These are phyloP conservation scores for Caretta caretta DNA, from an alignment of 2,113 vertebrate genomes.

Conservation along the genomic window DNA sequence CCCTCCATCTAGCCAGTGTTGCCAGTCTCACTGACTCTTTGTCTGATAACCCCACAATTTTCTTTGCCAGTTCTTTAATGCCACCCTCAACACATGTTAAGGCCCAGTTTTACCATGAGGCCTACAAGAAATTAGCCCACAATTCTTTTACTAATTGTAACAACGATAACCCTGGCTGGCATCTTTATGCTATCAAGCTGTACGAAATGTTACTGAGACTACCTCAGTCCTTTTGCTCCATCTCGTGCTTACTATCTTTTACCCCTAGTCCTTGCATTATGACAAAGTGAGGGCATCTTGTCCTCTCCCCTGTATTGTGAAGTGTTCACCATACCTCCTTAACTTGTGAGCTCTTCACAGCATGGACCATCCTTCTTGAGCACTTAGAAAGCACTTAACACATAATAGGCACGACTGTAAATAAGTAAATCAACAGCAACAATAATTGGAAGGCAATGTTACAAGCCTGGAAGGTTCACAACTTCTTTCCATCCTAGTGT, in stretches of 20 bases:
- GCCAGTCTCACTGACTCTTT: background rate
- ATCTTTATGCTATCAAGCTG: background rate
- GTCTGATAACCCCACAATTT: background rate
- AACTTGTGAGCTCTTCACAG: background rate
- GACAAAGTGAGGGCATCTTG: background rate
- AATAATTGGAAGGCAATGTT: too few species aligned
- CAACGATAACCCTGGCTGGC: background rate
- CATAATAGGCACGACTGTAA: too few species aligned
- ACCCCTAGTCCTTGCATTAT: background rate
- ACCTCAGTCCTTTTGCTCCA: background rate
- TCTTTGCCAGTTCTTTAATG: background rate
- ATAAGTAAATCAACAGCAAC: too few species aligned
- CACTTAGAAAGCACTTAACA: background rate
- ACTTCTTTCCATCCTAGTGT: too few species aligned
- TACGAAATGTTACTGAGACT: background rate
- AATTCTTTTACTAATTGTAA: background rate
- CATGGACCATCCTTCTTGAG: background rate
- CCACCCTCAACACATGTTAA: background rate
- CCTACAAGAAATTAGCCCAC: background rate
- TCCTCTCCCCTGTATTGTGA: background rate
- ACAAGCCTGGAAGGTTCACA: too few species aligned
- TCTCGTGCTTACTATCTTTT: background rate
- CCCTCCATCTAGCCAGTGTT: background rate
- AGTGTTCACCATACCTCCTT: background rate
- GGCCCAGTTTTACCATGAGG: background rate